phyloP scores from a whole-genome alignment of 2,113 vertebrate genomes.

The Otocyon megalotis region DNA sequence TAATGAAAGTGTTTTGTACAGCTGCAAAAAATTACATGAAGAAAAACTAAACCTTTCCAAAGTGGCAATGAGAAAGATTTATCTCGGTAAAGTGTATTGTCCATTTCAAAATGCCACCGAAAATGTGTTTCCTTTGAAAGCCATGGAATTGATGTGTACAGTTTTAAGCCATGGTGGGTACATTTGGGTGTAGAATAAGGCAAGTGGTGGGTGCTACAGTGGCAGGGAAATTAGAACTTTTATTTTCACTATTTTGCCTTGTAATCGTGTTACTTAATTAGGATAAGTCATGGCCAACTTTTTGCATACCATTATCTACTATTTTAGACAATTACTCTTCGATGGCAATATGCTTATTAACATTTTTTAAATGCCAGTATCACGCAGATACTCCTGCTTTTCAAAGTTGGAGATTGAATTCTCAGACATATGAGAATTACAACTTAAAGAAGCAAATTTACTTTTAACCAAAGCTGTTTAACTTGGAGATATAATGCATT shows the following conservation, averaged over 20 bases:
- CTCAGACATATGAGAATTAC: conserved; percentile 37
- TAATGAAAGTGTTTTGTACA: conserved; percentile 91
- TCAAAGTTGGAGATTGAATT: conserved; percentile 66
- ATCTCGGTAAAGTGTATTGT: conserved; percentile 42
- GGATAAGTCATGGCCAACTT: conserved; percentile 52
- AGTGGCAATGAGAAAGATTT: conserved; percentile 78
- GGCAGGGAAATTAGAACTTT: conserved; percentile 69
- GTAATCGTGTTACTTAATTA: conserved; percentile 76
- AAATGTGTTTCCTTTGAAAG: background rate
- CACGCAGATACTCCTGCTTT: background rate
- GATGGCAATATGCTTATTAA: conserved; percentile 55
- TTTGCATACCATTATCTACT: conserved; percentile 67
- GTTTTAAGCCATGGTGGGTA: background rate
- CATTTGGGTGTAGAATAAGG: conserved; percentile 58
- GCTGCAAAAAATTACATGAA: conserved; percentile 87
- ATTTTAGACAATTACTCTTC: conserved; percentile 71
- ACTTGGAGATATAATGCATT: background rate
- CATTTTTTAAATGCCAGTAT: conserved; percentile 53
- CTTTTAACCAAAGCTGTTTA: background rate
- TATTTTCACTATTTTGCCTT: conserved; percentile 59
- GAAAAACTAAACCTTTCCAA: conserved; percentile 84
- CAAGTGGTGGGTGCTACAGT: background rate
- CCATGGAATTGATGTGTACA: rapidly evolving
- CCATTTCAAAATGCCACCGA: conserved; percentile 53
- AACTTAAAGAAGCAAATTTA: background rate